phyloP scores from a whole-genome alignment of 2,888 invertebrate genomes.

The Bombylius discolor region DNA sequence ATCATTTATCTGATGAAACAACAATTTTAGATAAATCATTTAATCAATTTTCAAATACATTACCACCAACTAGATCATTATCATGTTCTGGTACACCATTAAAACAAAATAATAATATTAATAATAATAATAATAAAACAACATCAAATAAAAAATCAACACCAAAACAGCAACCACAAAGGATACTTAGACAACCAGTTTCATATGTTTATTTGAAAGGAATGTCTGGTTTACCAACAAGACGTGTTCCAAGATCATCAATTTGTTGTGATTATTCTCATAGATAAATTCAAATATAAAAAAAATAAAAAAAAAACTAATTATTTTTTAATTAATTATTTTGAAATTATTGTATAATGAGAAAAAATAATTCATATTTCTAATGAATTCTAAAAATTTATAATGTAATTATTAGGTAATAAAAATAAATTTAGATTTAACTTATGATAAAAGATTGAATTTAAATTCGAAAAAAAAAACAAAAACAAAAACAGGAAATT shows the following conservation, averaged over 20 bases:
- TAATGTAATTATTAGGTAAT: no score
- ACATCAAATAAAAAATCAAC: conserved; percentile 18
- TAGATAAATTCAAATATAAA: conserved; percentile 13
- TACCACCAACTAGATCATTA: conserved; percentile 39
- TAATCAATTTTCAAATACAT: conserved; percentile 22
- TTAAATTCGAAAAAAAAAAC: no score
- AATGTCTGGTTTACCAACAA: conserved; percentile 68
- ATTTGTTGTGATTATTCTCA: conserved; percentile 31
- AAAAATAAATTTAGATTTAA: no score
- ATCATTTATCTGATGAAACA: no score
- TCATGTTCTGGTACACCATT: conserved; percentile 43
- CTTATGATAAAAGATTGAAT: no score
- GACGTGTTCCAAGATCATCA: conserved; percentile 54
- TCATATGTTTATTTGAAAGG: conserved; percentile 70
- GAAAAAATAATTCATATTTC: no score
- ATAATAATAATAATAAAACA: not conserved
- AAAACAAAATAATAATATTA: conserved; percentile 11
- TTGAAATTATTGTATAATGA: no score
- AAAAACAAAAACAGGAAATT: no score
- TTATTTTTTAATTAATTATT: no score
- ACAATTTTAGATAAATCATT: no score
- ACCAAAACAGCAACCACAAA: conserved; percentile 42
- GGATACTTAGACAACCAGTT: conserved; percentile 64
- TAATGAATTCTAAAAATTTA: no score
- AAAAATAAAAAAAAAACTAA: no score